Conservation (phyloP, 2,113 vertebrate genomes). For the Psettodes erumei region DNA sequence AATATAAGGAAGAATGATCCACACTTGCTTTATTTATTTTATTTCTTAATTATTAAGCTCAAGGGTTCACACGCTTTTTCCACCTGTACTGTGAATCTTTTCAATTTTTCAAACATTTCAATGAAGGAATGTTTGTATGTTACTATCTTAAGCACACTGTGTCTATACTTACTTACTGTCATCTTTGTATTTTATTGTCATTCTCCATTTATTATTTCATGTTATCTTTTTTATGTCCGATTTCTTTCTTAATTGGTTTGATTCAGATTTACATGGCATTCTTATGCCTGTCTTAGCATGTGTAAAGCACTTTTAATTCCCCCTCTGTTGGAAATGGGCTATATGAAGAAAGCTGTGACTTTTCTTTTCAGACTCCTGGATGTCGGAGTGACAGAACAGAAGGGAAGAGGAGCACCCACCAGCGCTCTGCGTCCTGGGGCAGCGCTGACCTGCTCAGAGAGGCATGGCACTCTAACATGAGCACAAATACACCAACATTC, state of each 20-base stretch:
- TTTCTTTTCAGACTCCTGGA: slow-evolving; percentile 87
- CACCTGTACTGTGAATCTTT: too few relatives aligned
- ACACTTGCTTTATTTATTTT: too few relatives aligned
- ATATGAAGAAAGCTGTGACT: slow-evolving; percentile 6
- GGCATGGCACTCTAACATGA: slow-evolving; percentile 75
- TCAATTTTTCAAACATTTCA: too few relatives aligned
- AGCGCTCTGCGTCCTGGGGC: slow-evolving; percentile 92
- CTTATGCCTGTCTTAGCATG: too few relatives aligned
- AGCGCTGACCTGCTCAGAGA: slow-evolving; percentile 93
- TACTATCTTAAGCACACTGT: too few relatives aligned
- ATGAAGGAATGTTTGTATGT: too few relatives aligned
- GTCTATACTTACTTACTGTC: neutral
- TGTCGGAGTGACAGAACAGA: slow-evolving; percentile 89
- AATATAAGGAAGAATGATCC: too few relatives aligned
- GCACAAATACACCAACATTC: slow-evolving; percentile 4
- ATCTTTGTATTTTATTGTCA: neutral
- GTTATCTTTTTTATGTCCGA: neutral
- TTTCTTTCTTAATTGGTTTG: neutral
- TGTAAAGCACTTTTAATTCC: too few relatives aligned
- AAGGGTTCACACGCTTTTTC: too few relatives aligned
- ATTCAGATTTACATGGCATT: neutral
- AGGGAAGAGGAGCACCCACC: slow-evolving; percentile 86
- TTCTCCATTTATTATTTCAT: too few relatives aligned
- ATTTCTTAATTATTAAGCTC: too few relatives aligned
- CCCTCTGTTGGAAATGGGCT: too few relatives aligned